phyloP scores from a whole-genome alignment of 1,140 invertebrate species.

The Ceratina australensis region DNA sequence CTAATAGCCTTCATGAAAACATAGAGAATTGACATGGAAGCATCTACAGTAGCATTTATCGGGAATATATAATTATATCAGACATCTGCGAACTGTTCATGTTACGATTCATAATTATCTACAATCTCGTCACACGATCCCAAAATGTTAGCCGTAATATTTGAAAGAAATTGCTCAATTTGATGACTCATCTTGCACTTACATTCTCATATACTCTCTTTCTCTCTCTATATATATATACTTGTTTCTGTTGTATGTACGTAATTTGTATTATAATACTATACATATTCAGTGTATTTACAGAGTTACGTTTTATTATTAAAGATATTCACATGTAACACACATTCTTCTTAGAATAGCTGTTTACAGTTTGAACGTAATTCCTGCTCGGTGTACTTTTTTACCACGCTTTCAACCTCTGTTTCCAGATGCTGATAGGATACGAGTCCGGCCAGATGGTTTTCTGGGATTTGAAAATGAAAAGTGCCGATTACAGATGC shows the following conservation, averaged over 20 bases:
- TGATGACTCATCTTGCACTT: constrained; percentile 43
- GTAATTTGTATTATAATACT: constrained; percentile 44
- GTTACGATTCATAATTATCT: neutral
- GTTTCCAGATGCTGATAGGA: constrained; percentile 93
- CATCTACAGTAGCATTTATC: too few species aligned
- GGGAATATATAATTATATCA: too few species aligned
- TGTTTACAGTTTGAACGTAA: constrained; percentile 11
- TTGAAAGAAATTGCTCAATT: constrained; percentile 16
- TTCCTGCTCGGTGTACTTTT: neutral
- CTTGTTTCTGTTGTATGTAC: constrained; percentile 44
- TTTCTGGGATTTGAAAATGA: constrained; percentile 95
- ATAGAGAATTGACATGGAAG: too few species aligned
- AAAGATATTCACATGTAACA: neutral
- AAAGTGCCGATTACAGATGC: constrained; percentile 90
- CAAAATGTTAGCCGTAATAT: neutral
- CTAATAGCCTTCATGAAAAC: too few species aligned
- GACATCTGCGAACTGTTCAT: neutral
- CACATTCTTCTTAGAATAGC: constrained; percentile 35
- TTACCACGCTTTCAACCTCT: constrained; percentile 34
- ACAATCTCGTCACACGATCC: constrained; percentile 2
- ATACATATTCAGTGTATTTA: constrained; percentile 34
- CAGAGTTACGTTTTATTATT: constrained; percentile 34
- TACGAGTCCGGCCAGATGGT: constrained; percentile 97
- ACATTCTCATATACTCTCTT: constrained; percentile 54
- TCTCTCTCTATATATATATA: neutral